Base-by-base conservation (phyloP, 2,113 vertebrate genomes). In the Falcunculus frontatus region DNA sequence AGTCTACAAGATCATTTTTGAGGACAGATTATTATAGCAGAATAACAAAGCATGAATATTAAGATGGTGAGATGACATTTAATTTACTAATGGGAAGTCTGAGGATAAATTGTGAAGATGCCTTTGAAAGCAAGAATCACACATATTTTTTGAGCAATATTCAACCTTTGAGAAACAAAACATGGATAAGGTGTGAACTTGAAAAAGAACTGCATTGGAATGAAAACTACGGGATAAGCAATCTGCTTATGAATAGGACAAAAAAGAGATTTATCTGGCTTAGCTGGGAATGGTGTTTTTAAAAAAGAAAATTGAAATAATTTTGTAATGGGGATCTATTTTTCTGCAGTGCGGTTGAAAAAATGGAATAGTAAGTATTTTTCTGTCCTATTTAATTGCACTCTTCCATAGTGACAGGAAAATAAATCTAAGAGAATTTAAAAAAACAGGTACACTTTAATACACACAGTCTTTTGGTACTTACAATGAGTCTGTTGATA, bases 401-500 rank as follows among this genome's bases (percentile, higher is more conserved):
- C 32, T 74, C 80, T 82, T 85, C 33, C 50, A 60, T 8, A 77
- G 30, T 8, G 19, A 32, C 20, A 82, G 23, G 27, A 80, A 87
- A 90, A 49, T 14, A 77, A 78, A 93, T 68, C 49, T 42, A 86
- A 46, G 12, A 56, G 4, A 67, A 79, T 88, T 84, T n/a, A 49
- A 77, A 57, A 46, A 44, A 79, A 42, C n/a, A 70, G 39, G 42
- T 63, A 49, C 30, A 59, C 91, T 77, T 65, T 67, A 60, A 52
- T 62, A 63, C 7, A 39, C 5, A 16, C 13, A 80, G 80, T 7
- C n/a, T 22, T 76, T 74, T 70, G 55, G 33, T 84, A 96, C 99
- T 98, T 98, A 99, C 99, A 96, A 99, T 98, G 53, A 99, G 98
- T n/a, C 98, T 98, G 94, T 99, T 99, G 98, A 99, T 99, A 96